Base-by-base conservation (phyloP, 1,140 invertebrate genomes). In the Trypoxylus dichotomus region DNA sequence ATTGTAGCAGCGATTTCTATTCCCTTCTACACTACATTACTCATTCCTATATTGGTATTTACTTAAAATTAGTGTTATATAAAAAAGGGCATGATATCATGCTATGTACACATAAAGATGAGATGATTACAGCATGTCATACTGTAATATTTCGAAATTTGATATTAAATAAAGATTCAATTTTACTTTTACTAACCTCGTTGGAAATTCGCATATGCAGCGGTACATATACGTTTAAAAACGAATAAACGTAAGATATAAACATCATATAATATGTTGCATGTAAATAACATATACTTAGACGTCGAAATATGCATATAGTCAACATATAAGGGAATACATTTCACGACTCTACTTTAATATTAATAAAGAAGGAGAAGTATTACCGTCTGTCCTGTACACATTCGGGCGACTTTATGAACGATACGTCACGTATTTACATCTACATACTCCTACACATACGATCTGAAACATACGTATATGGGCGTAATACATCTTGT, bases 281-380 rank as follows among this genome's bases (percentile, higher is more conserved):
- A 60, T 60, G 58, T 24, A 60, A 60, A 60, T 60, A 60, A 54
- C 15, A 54, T n/a, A n/a, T n/a, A 54, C 47, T 37, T 37, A 54
- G 15, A n/a, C 19, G 19, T 19, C 47, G 47, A n/a, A 15, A n/a
- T 54, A 37, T 37, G n/a, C 15, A 54, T 54, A 54, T 6, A n/a
- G n/a, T 54, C 47, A 19, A 54, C 47, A 54, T 54, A 68, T 68
- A 24, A 68, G 10, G 60, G 24, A 68, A 54, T 19, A 54, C 47
- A 54, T n/a, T 24, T 29, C 60, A 29, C 60, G 60, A 24, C 15
- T 68, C 21, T 13, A 68, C 60, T 68, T 27, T 68, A 68, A 68
- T 68, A 68, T 68, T 68, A 68, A 68, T 68, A 68, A 68, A 68
- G 24, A 60, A 60, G 42, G 42, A 54, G 60, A 68, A 25, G 60